Evolutionary conservation across 2,113 vertebrate genomes (phyloP), one percentile per base, ranked within the genome.

Genomic region (Pseudorhombus dupliciocellatus): DNA sequence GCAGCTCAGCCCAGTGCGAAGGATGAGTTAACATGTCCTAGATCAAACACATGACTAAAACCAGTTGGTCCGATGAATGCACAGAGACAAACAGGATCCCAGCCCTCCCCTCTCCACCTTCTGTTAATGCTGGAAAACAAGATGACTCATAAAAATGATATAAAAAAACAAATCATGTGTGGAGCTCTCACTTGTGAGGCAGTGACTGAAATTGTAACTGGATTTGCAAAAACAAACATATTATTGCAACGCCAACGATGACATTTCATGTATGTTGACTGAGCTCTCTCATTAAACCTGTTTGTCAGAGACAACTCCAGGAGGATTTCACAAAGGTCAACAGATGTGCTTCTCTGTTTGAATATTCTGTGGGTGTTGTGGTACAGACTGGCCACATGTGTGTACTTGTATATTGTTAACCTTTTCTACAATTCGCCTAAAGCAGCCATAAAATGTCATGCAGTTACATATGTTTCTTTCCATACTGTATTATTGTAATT

Each of bases 271-370:
- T 50, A 48, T 75, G 11, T 44, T 59, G 16, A 16, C 31, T 28
- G 9, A 11, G 67, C 11, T 46, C 18, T 28, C 60, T 70, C 65
- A 68, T 79, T 76, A 77, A 59, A 53, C 42, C 60, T 21, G 16
- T 70, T 62, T 70, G 37, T 44, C 61, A 31, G 65, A 75, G 44
- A 73, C 28, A 34, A 31, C 22, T 40, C 28, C 10, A 15, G 40
- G 28, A 24, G 70, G 12, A 70, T 34, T 12, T 5, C 5, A 22
- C 20, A 83, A 78, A 87, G 67, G 77, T 84, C 71, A 78, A 16
- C 28, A 37, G 40, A 52, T 3, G 9, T n/a, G 63, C 69, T 16
- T 60, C n/a, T 50, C 48, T 66, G 48, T 67, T 70, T 52, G 18
- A 73, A 70, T 57, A 62, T 56, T 61, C 14, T 31, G 54, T 21